Conservation (phyloP, 2,797 vertebrate species). For the Paratrypauchen microcephalus region DNA sequence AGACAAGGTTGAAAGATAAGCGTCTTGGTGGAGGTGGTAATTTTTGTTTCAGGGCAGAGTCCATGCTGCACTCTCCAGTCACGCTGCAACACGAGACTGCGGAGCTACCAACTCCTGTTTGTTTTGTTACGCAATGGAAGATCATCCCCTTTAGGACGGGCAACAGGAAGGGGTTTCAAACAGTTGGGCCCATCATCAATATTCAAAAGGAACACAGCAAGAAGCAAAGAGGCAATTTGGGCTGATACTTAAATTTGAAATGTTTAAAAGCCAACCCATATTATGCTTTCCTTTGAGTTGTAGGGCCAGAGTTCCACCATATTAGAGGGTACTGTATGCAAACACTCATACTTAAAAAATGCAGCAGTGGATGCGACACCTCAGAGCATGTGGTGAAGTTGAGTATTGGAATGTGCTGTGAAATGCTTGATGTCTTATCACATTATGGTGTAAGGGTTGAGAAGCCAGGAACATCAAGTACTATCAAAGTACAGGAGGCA, state of each 20-base stretch:
- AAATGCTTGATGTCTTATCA: constrained; percentile 45
- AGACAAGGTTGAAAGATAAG: constrained; percentile 45
- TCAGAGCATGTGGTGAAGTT: constrained; percentile 35
- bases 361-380: constrained; percentile 36
- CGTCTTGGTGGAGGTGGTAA: constrained; percentile 25
- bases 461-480: constrained; percentile 25
- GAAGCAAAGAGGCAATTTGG: background rate
- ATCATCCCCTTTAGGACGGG: constrained; percentile 25
- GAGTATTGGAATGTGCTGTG: constrained; percentile 52
- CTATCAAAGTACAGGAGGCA: constrained; percentile 22
- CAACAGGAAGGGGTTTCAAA: constrained; percentile 18
- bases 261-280: background rate
- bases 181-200: constrained; percentile 19
- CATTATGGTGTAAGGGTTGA: constrained; percentile 35
- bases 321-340: background rate
- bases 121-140: constrained; percentile 67
- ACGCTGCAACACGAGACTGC: constrained; percentile 64
- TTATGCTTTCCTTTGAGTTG: background rate
- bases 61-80: constrained; percentile 48
- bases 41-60: constrained; percentile 52
- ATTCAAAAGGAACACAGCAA: constrained; percentile 11
- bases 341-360: background rate
- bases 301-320: background rate
- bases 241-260: background rate
- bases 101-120: constrained; percentile 55